phyloP scores from a whole-genome alignment of 2,113 vertebrate genomes.

The Corythoichthys intestinalis region DNA sequence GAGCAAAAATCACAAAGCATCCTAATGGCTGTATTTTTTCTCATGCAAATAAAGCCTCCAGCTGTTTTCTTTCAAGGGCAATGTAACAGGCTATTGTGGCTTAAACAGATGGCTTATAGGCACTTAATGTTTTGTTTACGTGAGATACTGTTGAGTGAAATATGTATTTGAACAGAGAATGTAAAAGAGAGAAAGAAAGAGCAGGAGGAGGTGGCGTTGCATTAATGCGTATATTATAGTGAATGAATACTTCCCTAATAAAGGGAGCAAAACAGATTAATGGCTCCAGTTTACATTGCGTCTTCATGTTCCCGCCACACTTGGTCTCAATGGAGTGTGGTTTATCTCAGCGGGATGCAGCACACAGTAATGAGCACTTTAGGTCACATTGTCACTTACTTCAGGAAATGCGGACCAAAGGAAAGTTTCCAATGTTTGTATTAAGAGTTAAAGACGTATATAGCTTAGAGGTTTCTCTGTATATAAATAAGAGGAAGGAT shows the following conservation, averaged over 20 bases:
- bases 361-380: slow-evolving; percentile 5
- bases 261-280: slow-evolving; percentile 19
- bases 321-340: slow-evolving; percentile 10
- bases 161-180: slow-evolving; percentile 6
- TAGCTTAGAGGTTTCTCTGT: neutral
- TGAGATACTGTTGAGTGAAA: slow-evolving; percentile 22
- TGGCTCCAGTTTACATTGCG: slow-evolving; percentile 21
- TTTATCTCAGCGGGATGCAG: slow-evolving; percentile 9
- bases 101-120: slow-evolving; percentile 37
- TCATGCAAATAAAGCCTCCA: slow-evolving; percentile 7
- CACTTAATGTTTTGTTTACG: slow-evolving; percentile 10
- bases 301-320: slow-evolving; percentile 8
- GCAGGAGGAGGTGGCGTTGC: neutral
- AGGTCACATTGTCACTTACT: slow-evolving; percentile 5
- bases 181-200: neutral
- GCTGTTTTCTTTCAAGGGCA: slow-evolving; percentile 21
- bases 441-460: neutral
- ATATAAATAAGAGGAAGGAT: neutral
- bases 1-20: neutral
- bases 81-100: slow-evolving; percentile 14
- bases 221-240: slow-evolving; percentile 30
- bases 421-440: neutral
- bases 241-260: slow-evolving; percentile 36
- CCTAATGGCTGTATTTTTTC: neutral
- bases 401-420: slow-evolving; percentile 2